Evolutionary conservation across 1,140 invertebrate genomes (phyloP).

Genomic region (Drosophila sturtevanti): DNA sequence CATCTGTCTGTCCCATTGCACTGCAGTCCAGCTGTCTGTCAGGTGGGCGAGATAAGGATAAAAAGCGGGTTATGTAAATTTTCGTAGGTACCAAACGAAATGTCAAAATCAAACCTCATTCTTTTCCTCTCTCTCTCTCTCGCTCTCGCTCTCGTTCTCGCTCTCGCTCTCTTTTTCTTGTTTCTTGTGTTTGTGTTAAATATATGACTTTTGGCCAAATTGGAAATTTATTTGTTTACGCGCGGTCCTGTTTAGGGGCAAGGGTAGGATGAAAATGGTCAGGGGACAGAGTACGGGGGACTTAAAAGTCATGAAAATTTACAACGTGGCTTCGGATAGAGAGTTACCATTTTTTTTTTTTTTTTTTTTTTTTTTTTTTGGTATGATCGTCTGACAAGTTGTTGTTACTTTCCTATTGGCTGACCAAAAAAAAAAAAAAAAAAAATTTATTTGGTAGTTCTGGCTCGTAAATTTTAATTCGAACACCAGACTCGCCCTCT

Average conservation of each 20-base stretch:
- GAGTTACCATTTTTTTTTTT: conserved; percentile 38
- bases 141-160: background rate
- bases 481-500: conserved; percentile 51
- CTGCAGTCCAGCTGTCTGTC: conserved; percentile 40
- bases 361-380: conserved; percentile 40
- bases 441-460: conserved; percentile 51
- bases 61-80: conserved; percentile 78
- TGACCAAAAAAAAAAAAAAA: conserved; percentile 16
- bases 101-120: conserved; percentile 61
- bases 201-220: conserved; percentile 77
- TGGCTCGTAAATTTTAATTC: conserved; percentile 73
- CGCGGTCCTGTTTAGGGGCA: conserved; percentile 46
- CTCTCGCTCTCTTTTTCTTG: conserved; percentile 18
- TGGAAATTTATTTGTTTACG: conserved; percentile 81
- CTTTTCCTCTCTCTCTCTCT: background rate
- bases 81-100: conserved; percentile 59
- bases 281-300: conserved; percentile 7
- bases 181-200: conserved; percentile 47
- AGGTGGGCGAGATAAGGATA: conserved; percentile 75
- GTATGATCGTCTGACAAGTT: conserved; percentile 59
- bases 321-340: conserved; percentile 65
- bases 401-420: conserved; percentile 63
- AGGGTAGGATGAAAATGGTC: conserved; percentile 7
- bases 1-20: background rate
- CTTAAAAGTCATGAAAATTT: conserved; percentile 80